phyloP scores from a whole-genome alignment of 2,888 invertebrate species.

The Harpagoxenus sublaevis region DNA sequence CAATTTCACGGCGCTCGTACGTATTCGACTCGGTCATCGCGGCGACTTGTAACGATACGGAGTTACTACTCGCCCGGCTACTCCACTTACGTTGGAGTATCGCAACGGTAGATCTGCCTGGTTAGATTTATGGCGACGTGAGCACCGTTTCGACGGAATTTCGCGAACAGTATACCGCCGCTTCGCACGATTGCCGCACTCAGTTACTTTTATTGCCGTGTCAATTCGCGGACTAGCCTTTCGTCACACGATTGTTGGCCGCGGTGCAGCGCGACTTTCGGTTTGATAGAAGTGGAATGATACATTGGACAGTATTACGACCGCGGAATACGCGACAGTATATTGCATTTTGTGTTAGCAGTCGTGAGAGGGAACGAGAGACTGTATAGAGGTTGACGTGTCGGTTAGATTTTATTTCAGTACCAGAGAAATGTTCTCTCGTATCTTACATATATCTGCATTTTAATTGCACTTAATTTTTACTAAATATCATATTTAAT shows the following conservation, averaged over 20 bases:
- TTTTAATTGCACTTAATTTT: background rate
- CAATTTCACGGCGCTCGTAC: conserved; percentile 51
- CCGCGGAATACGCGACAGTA: conserved; percentile 8
- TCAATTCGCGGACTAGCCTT: conserved; percentile 39
- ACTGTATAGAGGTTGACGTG: background rate
- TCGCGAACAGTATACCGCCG: conserved; percentile 37
- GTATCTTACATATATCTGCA: background rate
- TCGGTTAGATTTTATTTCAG: background rate
- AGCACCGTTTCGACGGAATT: conserved; percentile 43
- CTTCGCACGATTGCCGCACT: conserved; percentile 49
- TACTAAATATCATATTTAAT: background rate
- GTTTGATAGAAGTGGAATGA: conserved; percentile 23
- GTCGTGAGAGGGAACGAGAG: conserved; percentile 1
- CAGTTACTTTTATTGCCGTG: conserved; percentile 53
- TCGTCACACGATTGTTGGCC: conserved; percentile 42
- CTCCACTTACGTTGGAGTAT: conserved; percentile 52
- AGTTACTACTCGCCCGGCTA: conserved; percentile 31
- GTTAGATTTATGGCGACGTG: conserved; percentile 48
- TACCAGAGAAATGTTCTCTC: background rate
- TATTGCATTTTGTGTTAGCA: conserved; percentile 30
- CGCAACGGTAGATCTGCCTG: conserved; percentile 45
- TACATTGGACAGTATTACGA: conserved; percentile 34
- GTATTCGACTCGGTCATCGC: conserved; percentile 39
- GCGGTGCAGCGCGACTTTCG: conserved; percentile 22
- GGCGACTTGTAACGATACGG: conserved; percentile 50